Percentiles rank a stretch among this genome's conserved stretches.
These are phyloP conservation scores for Helicolenus hilgendorfi DNA, from an alignment of 2,797 vertebrate genomes.

Conservation along the genomic window DNA sequence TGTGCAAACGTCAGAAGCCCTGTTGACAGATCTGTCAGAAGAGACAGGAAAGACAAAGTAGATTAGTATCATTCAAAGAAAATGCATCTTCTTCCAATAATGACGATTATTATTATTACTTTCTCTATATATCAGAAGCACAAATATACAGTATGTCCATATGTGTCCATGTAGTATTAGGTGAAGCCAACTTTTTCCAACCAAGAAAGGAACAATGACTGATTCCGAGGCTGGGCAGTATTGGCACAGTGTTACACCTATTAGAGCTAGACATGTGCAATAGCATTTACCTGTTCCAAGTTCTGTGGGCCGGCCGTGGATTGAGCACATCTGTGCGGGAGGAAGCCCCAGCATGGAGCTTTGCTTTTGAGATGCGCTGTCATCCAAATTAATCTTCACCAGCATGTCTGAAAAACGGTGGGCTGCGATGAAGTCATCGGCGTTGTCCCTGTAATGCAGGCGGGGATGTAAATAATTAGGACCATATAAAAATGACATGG, in stretches of 20 bases:
- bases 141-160: background rate
- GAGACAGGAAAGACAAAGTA: background rate
- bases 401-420: constrained; percentile 83
- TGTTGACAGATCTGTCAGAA: constrained; percentile 89
- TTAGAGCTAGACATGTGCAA: background rate
- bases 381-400: constrained; percentile 86
- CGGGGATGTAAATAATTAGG: background rate
- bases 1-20: constrained; percentile 87
- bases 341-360: constrained; percentile 9
- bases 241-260: background rate
- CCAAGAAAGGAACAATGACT: background rate
- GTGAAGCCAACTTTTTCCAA: background rate
- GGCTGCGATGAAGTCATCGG: constrained; percentile 86
- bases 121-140: background rate
- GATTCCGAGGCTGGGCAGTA: too few relatives aligned
- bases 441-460: constrained; percentile 79
- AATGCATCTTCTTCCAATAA: background rate
- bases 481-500: background rate
- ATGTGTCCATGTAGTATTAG: background rate
- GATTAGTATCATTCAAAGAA: background rate
- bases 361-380: constrained; percentile 64
- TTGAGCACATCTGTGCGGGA: constrained; percentile 16
- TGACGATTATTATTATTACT: accelerated
- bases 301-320: constrained; percentile 64
- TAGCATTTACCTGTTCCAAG: constrained; percentile 72